Conservation (phyloP, 2,797 vertebrate genomes). For the Pteronotus mesoamericanus region DNA sequence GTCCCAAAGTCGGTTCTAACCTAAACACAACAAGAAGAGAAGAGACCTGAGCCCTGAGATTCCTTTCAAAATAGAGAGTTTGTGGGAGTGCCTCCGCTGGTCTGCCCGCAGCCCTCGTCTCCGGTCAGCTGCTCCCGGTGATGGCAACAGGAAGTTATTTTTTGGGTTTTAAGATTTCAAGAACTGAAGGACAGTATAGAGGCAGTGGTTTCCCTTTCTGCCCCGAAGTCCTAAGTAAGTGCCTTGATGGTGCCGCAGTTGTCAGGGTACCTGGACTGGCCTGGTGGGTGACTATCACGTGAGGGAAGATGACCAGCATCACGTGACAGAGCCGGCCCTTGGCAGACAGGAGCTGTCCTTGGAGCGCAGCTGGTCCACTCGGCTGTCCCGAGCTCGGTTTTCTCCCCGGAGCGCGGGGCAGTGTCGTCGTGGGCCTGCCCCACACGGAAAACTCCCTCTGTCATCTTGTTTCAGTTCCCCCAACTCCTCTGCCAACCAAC, state of each 20-base stretch:
- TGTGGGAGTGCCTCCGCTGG: neutral
- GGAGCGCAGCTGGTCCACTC: neutral
- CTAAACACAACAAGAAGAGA: neutral
- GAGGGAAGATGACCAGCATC: neutral
- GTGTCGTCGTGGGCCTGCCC: neutral
- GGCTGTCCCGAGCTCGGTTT: neutral
- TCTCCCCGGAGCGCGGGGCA: neutral
- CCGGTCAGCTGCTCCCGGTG: neutral
- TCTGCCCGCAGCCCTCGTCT: neutral
- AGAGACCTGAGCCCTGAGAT: neutral
- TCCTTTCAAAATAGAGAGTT: neutral
- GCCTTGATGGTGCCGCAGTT: neutral
- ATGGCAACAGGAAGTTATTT: neutral
- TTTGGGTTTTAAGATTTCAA: neutral
- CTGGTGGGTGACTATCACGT: neutral
- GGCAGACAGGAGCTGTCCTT: neutral
- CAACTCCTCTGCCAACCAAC: slow-evolving; percentile 91
- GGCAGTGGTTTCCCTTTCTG: neutral
- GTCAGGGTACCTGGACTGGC: neutral
- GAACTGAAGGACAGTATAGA: neutral
- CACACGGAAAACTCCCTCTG: neutral
- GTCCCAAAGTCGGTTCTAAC: neutral
- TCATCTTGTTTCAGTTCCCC: slow-evolving; percentile 80
- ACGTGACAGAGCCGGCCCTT: neutral
- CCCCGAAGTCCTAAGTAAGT: neutral